Conservation (phyloP, 1,140 invertebrate species). For the Neodiprion fabricii region DNA sequence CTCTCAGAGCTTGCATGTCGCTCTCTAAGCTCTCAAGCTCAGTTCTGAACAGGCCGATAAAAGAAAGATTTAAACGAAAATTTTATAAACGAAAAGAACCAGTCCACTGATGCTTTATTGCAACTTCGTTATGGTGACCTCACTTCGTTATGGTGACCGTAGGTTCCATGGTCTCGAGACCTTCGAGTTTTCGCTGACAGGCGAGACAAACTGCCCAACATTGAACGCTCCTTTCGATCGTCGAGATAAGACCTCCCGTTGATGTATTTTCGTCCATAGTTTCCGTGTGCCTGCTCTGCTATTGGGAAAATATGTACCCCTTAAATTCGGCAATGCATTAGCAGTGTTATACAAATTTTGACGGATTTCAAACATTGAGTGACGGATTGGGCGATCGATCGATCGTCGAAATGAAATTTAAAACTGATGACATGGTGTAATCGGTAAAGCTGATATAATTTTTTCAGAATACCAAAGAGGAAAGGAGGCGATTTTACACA, state of each 20-base stretch:
- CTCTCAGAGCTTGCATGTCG: constrained; percentile 47
- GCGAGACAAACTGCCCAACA: constrained; percentile 36
- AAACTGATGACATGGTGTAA: no score
- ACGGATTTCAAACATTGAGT: no score
- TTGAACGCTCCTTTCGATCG: constrained; percentile 23
- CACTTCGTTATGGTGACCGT: constrained; percentile 44
- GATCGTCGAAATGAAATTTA: no score
- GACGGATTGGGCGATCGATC: no score
- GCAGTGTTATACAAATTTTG: no score
- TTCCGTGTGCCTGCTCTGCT: background rate
- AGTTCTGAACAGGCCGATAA: constrained; percentile 35
- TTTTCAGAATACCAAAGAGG: no score
- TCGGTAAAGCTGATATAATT: no score
- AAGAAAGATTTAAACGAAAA: background rate
- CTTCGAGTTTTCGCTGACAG: constrained; percentile 39
- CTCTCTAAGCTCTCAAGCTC: constrained; percentile 47
- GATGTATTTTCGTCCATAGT: background rate
- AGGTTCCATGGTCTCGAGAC: constrained; percentile 32
- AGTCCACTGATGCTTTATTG: background rate
- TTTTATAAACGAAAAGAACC: background rate
- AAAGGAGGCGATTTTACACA: no score
- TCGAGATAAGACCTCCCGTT: background rate
- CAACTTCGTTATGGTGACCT: background rate
- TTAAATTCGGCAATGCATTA: no score
- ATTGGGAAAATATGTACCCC: no score